Evolutionary conservation across 2,797 vertebrate genomes (phyloP).

Genomic region (Gouania willdenowi): DNA sequence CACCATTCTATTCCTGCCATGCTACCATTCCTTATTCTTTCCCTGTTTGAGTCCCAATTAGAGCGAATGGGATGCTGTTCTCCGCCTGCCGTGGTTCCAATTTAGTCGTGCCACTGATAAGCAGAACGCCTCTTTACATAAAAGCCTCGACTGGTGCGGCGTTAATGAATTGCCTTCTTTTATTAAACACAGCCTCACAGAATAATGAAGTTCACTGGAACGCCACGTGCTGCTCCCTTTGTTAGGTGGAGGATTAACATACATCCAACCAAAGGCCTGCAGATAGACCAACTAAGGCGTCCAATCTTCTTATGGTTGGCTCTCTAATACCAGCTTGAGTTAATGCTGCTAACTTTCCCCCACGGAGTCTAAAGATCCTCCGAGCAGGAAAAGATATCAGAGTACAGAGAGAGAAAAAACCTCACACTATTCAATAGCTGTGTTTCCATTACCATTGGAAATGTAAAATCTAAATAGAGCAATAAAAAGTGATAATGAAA

Average conservation of each 20-base stretch:
- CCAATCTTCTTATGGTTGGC: background rate
- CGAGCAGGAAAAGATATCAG: too few relatives aligned
- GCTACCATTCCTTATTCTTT: background rate
- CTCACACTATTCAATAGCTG: too few relatives aligned
- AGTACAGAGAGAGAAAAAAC: too few relatives aligned
- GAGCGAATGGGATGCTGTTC: slow-evolving; percentile 26
- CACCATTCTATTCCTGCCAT: background rate
- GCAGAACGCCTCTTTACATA: slow-evolving; percentile 40
- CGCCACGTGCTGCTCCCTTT: slow-evolving; percentile 41
- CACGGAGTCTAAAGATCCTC: too few relatives aligned
- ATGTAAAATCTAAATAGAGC: too few relatives aligned
- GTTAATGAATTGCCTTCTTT: slow-evolving; percentile 52
- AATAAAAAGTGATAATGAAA: too few relatives aligned
- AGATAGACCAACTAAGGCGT: background rate
- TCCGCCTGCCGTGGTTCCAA: slow-evolving; percentile 38
- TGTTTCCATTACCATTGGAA: too few relatives aligned
- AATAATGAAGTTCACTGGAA: slow-evolving; percentile 40
- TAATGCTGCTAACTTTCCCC: too few relatives aligned
- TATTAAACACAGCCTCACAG: slow-evolving; percentile 22
- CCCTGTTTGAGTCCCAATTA: slow-evolving; percentile 40
- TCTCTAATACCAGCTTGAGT: background rate
- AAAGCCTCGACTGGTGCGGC: slow-evolving; percentile 25
- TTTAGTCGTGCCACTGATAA: slow-evolving; percentile 52
- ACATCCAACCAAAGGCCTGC: background rate
- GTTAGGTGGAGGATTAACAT: too few relatives aligned